Evolutionary conservation across 2,113 vertebrate genomes (phyloP), one percentile per base, ranked within the genome.

Genomic region (Emydura subglobosa): DNA sequence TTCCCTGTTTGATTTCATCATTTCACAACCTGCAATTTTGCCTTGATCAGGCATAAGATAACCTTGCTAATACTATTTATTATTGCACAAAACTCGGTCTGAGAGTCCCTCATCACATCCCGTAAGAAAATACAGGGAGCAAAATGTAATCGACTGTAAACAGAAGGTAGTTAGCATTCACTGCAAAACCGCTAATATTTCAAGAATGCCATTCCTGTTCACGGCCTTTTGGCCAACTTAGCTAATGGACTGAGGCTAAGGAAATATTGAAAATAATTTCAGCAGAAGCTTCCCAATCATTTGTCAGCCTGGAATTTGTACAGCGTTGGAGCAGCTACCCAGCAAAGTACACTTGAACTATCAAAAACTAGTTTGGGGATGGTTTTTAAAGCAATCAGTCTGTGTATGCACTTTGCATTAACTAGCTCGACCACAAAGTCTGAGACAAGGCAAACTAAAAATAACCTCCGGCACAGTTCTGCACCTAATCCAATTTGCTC

Each of bases 41-140:
- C 83, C 92, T 93, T 55, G 87, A 87, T 96, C 89, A 93, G 88
- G 88, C 51, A 89, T 94, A 95, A 96, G 94, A 97, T 91, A 92
- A 97, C 96, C 96, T 98, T 96, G 91, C 82, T 97, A 79, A 82
- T 94, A 86, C 90, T 93, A 84, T 96, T 97, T 97, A 93, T 96
- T 97, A 97, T 95, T 96, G 90, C 96, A 94, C 50, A 95, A 95
- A 93, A 95, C 85, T 92, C 91, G 81, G 65, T 91, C 92, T 96
- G 96, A 92, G 97, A 98, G 94, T 86, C 47, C 65, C 94, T 87
- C 86, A 86, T 95, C 92, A 93, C 72, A 90, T 84, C 92, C 72
- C 86, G 89, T 91, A 96, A 97, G 95, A 95, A 97, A 95, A 92
- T 13, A 96, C 0, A 96, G 79, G 13, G 76, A 96, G 54, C 79